Base-by-base conservation (phyloP, 2,113 vertebrate species). In the Lichenostomus cassidix region DNA sequence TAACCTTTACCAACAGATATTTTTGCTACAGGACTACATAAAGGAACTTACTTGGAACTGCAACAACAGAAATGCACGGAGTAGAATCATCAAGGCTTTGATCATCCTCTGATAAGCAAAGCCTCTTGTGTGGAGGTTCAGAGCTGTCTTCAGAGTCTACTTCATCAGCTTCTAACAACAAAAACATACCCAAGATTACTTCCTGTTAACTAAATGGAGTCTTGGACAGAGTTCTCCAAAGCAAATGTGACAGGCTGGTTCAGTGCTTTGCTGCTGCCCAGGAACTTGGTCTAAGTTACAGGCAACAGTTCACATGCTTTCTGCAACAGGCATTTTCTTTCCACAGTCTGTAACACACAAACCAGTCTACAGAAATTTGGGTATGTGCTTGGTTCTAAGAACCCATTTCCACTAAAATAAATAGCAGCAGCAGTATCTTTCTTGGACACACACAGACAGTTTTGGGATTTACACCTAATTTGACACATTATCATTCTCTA, bases 11-110 rank as follows among this genome's bases (percentile, higher is more conserved):
- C 33, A 82, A 42, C 2, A 93, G 24, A 44, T 49, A 39, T 11
- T 20, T 47, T 37, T 93, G 17, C 35, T 60, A 63, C 23, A 73
- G 15, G 27, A 83, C 4, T 8, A 65, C 5, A 13, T 27, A 46
- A 33, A 91, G 35, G 12, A 80, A 97, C 98, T 99, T 98, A 99
- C 99, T 98, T 37, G 99, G 99, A 95, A 99, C 98, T 25, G 98
- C 98, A 97, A 99, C 98, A 62, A 99, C 98, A n/a, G 99, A 99
- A 97, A 99, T 99, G 94, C 98, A 98, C 0, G 98, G 97, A 46
- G 98, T 86, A 83, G 98, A 92, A 81, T 98, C 98, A 44, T 97
- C 97, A 85, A 98, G 97, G 62, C 98, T 98, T 69, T 98, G 98
- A 59, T 99, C 98, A 98, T 98, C 98, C 33, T 99, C 98, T 71